Evolutionary conservation across 1,140 invertebrate genomes (phyloP), one percentile per base, ranked within the genome.

Genomic region (Saccostrea glomerata): DNA sequence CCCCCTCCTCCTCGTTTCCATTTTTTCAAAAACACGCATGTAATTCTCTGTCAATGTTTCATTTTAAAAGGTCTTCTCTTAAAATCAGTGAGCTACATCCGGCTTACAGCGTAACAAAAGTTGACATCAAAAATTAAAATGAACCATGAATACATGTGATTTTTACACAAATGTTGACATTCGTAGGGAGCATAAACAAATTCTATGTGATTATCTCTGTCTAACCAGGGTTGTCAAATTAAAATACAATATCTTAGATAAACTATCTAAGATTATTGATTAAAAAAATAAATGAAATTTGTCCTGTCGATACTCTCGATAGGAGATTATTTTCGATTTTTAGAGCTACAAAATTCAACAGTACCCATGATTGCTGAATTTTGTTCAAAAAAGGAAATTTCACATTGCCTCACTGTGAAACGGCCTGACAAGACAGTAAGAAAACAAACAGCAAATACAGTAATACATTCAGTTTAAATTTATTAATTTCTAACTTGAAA

Each of bases 331-430:
- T 36, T 12, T 30, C 23, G 70, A 77, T 77, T 77, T 40, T 6
- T 77, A 30, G 25, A 36, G 70, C 70, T 36, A 77, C 70, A 36
- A 77, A 77, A 77, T 36, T 77, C 30, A 12, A 77, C 70, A 4
- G 25, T 77, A 77, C 70, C 70, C 70, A 77, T 77, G 70, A 77
- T 77, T 30, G 70, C 70, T 47, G 70, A 77, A 30, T 73, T 77
- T 47, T 47, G 47, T 6, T 47, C 5, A n/a, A 47, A 47, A 47
- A 47, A 47, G 6, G 47, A 47, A 7, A 7, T 47, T 3, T 47
- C 47, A 47, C 9, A 9, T 47, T 36, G 30, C 30, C 30, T 36
- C 30, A 36, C 2, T 36, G 30, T 36, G 30, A 36, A 36, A 36
- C 2, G 30, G 30, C 0, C 30, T 36, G 30, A 36, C 30, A 9